Evolutionary conservation across 30 jellyfish, hydroid and myxozoan species (phyloP).

Genomic region (Hydra vulgaris): DNA sequence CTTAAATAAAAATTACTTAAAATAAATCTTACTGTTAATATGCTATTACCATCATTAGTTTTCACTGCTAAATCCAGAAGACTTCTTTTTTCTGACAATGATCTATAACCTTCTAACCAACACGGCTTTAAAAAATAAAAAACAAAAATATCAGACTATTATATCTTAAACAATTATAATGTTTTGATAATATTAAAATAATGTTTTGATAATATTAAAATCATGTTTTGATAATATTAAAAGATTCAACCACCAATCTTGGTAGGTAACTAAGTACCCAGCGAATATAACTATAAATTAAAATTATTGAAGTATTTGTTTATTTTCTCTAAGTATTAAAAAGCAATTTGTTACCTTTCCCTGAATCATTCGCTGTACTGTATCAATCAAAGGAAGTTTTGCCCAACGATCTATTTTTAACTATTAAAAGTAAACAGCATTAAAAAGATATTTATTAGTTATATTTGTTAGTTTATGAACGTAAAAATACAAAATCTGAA

Average conservation of each 20-base stretch:
- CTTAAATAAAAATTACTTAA: too few species aligned
- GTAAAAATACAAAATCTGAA: background rate
- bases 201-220: too few species aligned
- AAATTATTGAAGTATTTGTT: too few species aligned
- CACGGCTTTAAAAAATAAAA: background rate
- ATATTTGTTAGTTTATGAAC: background rate
- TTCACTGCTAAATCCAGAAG: background rate
- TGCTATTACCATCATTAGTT: conserved; percentile 4
- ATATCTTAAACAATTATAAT: too few species aligned
- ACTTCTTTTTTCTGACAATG: background rate
- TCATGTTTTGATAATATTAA: too few species aligned
- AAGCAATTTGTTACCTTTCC: background rate
- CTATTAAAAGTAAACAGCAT: background rate
- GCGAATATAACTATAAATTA: too few species aligned
- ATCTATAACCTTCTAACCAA: background rate
- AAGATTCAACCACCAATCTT: too few species aligned
- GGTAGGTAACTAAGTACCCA: too few species aligned
- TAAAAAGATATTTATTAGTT: too few species aligned
- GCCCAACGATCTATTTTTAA: background rate
- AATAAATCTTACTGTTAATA: background rate
- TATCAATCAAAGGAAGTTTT: background rate
- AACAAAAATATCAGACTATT: background rate
- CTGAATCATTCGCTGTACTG: background rate
- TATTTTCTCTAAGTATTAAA: background rate
- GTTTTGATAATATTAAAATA: too few species aligned